These are phyloP conservation scores for Araneus ventricosus DNA, from an alignment of 1,140 invertebrate genomes.

Conservation along the genomic window DNA sequence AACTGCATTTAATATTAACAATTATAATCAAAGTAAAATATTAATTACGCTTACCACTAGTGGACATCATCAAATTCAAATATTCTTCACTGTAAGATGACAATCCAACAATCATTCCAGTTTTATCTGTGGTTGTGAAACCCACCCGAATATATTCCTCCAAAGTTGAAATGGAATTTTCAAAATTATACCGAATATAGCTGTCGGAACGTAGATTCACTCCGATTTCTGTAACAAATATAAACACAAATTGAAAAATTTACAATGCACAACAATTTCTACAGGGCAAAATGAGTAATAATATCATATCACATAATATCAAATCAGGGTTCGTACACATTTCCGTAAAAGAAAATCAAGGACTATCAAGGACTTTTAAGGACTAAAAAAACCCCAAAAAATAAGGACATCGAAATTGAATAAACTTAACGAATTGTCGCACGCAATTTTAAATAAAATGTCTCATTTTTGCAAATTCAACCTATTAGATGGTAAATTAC, in stretches of 20 bases:
- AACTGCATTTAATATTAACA: not conserved
- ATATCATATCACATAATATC: no score
- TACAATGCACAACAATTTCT: no score
- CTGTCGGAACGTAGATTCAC: conserved; percentile 93
- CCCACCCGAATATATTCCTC: conserved; percentile 95
- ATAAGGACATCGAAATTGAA: no score
- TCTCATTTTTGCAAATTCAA: no score
- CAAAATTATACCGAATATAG: conserved; percentile 95
- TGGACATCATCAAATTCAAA: conserved; percentile 96
- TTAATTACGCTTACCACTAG: conserved; percentile 86
- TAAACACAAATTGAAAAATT: not conserved
- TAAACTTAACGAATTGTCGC: no score
- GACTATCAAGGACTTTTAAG: no score
- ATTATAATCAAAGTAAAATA: conserved; percentile 35
- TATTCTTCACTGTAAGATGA: conserved; percentile 94
- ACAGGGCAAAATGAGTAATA: no score
- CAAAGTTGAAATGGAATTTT: conserved; percentile 95
- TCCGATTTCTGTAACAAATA: conserved; percentile 90
- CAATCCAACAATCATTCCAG: conserved; percentile 95
- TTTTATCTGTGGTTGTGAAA: conserved; percentile 97
- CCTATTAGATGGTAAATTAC: no score
- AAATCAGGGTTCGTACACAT: no score
- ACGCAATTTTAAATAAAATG: no score
- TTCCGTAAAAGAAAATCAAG: no score
- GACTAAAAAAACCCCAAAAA: no score